Evolutionary conservation across 2,888 invertebrate species (phyloP).

Genomic region (Pammene fasciana): DNA sequence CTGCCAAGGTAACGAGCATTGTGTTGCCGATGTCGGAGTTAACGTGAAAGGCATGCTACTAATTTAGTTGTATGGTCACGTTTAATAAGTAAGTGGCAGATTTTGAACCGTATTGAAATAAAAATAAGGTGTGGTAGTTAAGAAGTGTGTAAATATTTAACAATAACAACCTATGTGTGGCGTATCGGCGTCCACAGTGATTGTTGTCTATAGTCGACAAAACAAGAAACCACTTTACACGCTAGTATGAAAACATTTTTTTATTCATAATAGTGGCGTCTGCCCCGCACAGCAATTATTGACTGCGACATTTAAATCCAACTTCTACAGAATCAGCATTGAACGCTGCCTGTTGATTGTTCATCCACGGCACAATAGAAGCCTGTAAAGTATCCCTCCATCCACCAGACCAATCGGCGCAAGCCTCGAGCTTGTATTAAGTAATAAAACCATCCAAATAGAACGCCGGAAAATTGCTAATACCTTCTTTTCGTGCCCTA

Average conservation of each 20-base stretch:
- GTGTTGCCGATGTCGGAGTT: conserved; percentile 42
- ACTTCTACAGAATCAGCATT: conserved; percentile 10
- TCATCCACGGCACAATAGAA: conserved; percentile 19
- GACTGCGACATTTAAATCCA: conserved; percentile 13
- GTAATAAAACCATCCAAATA: conserved; percentile 22
- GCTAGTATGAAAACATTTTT: too few relatives aligned
- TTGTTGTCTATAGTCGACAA: too few relatives aligned
- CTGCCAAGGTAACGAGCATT: conserved; percentile 59
- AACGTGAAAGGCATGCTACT: conserved; percentile 35
- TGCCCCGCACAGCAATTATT: neutral
- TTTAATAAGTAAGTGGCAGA: neutral
- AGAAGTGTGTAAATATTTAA: too few relatives aligned
- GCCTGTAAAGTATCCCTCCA: conserved; percentile 13
- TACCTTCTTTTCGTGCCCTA: conserved; percentile 23
- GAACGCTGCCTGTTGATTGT: conserved; percentile 1
- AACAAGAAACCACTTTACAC: too few relatives aligned
- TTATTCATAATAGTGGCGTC: neutral
- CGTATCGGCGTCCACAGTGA: too few relatives aligned
- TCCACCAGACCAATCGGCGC: conserved; percentile 23
- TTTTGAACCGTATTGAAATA: neutral
- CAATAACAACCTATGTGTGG: too few relatives aligned
- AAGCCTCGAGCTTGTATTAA: conserved; percentile 9
- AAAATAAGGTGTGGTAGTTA: neutral
- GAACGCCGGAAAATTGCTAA: conserved; percentile 14
- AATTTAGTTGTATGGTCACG: conserved; percentile 31